phyloP scores from a whole-genome alignment of 2,113 vertebrate species.

The Octodon degus region DNA sequence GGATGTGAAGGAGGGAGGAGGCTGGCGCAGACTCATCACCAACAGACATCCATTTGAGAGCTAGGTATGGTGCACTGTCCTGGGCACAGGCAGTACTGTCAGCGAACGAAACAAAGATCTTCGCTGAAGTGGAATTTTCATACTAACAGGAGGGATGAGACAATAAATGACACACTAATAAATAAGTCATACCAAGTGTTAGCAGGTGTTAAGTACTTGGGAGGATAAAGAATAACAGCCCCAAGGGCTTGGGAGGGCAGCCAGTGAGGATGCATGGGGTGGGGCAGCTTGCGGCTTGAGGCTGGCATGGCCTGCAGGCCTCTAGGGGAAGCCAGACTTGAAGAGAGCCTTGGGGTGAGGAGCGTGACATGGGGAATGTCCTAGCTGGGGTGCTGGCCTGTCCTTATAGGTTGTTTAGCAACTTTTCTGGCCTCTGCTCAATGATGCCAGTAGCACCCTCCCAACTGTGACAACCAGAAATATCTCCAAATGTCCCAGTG shows the following conservation, averaged over 20 bases:
- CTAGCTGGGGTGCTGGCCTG: background rate
- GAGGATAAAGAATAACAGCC: background rate
- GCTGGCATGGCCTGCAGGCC: background rate
- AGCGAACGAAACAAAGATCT: background rate
- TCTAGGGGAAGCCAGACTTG: background rate
- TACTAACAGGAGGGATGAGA: background rate
- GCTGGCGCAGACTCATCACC: background rate
- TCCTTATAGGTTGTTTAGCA: background rate
- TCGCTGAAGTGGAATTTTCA: background rate
- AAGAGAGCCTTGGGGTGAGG: background rate
- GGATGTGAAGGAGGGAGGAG: background rate
- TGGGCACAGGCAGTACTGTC: background rate
- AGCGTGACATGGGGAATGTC: too few relatives aligned
- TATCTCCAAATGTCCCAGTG: background rate
- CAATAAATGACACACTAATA: background rate
- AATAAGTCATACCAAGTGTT: background rate
- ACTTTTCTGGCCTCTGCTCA: background rate
- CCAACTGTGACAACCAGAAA: background rate
- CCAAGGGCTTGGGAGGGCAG: background rate
- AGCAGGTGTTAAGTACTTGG: background rate
- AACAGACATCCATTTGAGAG: background rate
- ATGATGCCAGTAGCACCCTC: background rate
- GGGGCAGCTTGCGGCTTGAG: background rate
- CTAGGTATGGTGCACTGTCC: accelerated
- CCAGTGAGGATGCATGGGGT: background rate